These are phyloP conservation scores for Venturia canescens DNA, from an alignment of 1,140 invertebrate species.

Conservation along the genomic window DNA sequence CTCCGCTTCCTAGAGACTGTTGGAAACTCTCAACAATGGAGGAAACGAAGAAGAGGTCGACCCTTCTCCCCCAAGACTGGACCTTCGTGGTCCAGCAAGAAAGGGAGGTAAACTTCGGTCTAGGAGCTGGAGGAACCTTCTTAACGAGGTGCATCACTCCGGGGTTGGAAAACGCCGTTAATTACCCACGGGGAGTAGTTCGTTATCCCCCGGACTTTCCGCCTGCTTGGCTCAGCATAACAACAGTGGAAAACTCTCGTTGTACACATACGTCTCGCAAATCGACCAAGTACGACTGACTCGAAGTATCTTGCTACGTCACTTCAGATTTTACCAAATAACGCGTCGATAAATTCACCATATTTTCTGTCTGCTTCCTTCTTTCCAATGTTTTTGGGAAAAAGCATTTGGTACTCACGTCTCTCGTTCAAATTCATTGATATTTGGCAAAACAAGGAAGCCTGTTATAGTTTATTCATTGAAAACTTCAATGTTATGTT, in stretches of 20 bases:
- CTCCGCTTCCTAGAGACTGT: neutral
- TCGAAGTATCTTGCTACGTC: constrained; percentile 74
- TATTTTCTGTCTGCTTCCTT: too few relatives aligned
- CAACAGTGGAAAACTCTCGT: neutral
- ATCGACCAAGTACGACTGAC: constrained; percentile 62
- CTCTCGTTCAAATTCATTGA: too few relatives aligned
- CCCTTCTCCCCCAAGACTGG: constrained; percentile 21
- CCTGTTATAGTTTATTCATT: too few relatives aligned
- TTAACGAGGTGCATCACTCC: constrained; percentile 75
- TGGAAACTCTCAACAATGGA: constrained; percentile 1
- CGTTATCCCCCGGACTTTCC: constrained; percentile 69
- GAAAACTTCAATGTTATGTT: too few relatives aligned
- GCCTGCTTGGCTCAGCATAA: constrained; percentile 9
- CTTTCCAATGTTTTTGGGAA: too few relatives aligned
- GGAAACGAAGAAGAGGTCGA: constrained; percentile 42
- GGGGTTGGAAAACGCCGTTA: constrained; percentile 72
- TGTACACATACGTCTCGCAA: neutral
- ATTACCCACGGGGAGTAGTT: constrained; percentile 71
- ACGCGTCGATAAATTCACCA: constrained; percentile 35
- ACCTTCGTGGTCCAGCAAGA: constrained; percentile 22
- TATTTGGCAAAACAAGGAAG: too few relatives aligned
- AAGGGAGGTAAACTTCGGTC: constrained; percentile 48
- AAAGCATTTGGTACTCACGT: too few relatives aligned
- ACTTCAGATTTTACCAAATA: constrained; percentile 65
- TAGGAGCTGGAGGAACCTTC: constrained; percentile 60